Evolutionary conservation across 2,113 vertebrate genomes (phyloP).

Genomic region (Condylura cristata): DNA sequence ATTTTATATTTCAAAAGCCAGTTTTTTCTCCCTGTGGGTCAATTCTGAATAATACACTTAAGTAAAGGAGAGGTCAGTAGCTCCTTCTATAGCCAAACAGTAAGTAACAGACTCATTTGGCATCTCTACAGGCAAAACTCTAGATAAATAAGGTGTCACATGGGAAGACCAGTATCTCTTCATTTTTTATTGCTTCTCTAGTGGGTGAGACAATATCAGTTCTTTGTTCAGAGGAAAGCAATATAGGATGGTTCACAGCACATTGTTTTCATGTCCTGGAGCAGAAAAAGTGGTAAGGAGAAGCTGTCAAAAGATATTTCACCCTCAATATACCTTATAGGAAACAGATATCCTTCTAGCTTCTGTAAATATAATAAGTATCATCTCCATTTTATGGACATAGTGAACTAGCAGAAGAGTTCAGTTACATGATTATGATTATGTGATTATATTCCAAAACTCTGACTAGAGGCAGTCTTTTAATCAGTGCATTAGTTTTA

Average conservation of each 20-base stretch:
- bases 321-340: not conserved
- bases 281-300: not conserved
- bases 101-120: not conserved
- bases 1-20: not conserved
- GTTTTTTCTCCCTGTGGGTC: not conserved
- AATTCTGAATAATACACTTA: not conserved
- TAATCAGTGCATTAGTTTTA: not conserved
- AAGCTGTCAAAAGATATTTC: not conserved
- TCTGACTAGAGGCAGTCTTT: not conserved
- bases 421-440: not conserved
- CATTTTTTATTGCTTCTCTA: not conserved
- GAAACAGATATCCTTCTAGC: not conserved
- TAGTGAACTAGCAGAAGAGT: not conserved
- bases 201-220: not conserved
- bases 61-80: not conserved
- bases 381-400: constrained; percentile 6
- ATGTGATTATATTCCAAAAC: constrained; percentile 33
- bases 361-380: not conserved
- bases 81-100: not conserved
- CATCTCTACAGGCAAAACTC: not conserved
- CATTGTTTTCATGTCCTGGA: not conserved
- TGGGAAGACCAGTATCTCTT: not conserved
- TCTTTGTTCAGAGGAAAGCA: not conserved
- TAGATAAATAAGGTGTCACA: constrained; percentile 4
- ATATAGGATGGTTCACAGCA: not conserved